These are phyloP conservation scores for Cricetomys ansorgei DNA, from an alignment of 2,113 vertebrate genomes.

Conservation along the genomic window DNA sequence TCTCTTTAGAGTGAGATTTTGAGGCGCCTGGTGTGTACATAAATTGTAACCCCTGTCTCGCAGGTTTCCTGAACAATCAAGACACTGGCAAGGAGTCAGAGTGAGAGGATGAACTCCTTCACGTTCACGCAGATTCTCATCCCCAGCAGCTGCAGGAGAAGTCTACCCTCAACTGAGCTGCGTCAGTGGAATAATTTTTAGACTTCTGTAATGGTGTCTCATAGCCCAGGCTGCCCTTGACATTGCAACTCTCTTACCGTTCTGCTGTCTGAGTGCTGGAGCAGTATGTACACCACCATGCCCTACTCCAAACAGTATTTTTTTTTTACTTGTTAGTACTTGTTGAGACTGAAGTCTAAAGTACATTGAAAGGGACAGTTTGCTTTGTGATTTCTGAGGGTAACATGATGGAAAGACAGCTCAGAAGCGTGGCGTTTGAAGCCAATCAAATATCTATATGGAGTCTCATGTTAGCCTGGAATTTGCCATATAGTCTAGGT, in stretches of 20 bases:
- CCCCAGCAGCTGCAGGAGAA: conserved; percentile 75
- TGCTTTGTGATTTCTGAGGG: conserved; percentile 58
- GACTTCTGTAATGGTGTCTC: not conserved
- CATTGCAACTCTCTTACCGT: not conserved
- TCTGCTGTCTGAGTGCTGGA: not conserved
- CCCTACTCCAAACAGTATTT: not conserved
- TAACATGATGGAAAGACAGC: conserved; percentile 39
- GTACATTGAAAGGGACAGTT: conserved; percentile 59
- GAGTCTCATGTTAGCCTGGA: not conserved
- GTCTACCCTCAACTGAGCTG: conserved; percentile 81
- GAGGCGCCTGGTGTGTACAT: not conserved
- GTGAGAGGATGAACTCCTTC: conserved; percentile 77
- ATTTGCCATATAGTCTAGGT: not conserved
- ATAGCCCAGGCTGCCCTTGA: not conserved
- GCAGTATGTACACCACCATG: not conserved
- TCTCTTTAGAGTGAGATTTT: conserved; percentile 9
- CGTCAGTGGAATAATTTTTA: conserved; percentile 77
- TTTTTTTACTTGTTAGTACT: conserved; percentile 60
- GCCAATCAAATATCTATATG: conserved; percentile 7
- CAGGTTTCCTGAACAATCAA: conserved; percentile 76
- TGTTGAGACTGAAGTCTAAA: conserved; percentile 51
- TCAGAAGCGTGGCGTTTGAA: conserved; percentile 17
- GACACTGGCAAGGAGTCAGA: conserved; percentile 74
- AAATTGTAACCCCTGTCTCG: conserved; percentile 72
- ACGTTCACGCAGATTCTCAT: conserved; percentile 78